phyloP scores from a whole-genome alignment of 2,113 vertebrate species.

The Furnarius figulus region DNA sequence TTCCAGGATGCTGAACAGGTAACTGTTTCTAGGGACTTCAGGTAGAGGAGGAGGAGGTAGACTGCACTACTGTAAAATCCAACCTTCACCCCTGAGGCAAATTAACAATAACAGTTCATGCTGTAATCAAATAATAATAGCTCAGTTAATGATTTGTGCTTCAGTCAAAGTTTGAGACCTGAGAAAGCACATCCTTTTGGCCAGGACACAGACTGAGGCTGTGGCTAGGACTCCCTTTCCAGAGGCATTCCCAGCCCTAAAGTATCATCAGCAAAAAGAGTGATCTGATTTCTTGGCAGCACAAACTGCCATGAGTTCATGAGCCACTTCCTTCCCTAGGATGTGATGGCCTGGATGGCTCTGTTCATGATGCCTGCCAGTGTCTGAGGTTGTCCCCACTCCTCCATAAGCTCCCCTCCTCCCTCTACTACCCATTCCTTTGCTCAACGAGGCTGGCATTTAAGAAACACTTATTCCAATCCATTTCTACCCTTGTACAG shows the following conservation, averaged over 20 bases:
- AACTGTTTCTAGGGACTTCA: not conserved
- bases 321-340: not conserved
- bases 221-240: not conserved
- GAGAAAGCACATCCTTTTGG: not conserved
- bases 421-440: constrained; percentile 23
- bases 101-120: not conserved
- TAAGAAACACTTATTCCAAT: constrained; percentile 71
- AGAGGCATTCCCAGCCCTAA: not conserved
- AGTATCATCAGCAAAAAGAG: not conserved
- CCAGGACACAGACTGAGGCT: not conserved
- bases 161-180: not conserved
- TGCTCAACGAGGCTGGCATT: constrained; percentile 59
- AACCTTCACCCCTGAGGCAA: not conserved
- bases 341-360: not conserved
- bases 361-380: not conserved
- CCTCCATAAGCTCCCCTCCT: not conserved
- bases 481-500: constrained; percentile 69
- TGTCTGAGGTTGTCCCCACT: not conserved
- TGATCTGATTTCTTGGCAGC: not conserved
- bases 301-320: not conserved
- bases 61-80: not conserved
- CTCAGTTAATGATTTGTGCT: not conserved
- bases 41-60: not conserved
- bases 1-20: not conserved
- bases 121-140: not conserved